These are phyloP conservation scores for Hepsetus odoe DNA, from an alignment of 2,113 vertebrate species.

Conservation along the genomic window DNA sequence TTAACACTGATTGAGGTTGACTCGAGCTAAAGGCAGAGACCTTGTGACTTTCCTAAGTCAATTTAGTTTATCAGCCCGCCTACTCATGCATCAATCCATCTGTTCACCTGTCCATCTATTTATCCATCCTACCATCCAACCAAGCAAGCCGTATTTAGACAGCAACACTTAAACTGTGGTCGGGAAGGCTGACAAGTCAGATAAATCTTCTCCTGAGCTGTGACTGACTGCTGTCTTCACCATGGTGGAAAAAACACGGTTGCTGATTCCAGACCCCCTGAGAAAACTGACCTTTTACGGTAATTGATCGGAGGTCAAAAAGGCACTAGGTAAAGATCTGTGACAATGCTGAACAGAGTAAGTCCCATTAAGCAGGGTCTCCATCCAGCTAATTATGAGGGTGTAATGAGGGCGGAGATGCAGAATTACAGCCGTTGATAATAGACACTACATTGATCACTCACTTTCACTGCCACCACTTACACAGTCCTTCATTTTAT, in stretches of 20 bases:
- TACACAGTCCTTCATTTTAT: not conserved
- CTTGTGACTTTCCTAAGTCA: not conserved
- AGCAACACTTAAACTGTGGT: conserved; percentile 17
- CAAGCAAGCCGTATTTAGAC: not conserved
- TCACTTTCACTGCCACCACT: conserved; percentile 1
- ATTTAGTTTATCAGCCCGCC: conserved; percentile 1
- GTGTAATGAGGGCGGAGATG: conserved; percentile 30
- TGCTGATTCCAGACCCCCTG: conserved; percentile 19
- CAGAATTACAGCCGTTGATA: conserved; percentile 35
- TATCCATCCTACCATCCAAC: not conserved
- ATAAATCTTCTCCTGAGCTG: not conserved
- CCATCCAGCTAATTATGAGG: conserved; percentile 56
- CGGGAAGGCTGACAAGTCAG: not conserved
- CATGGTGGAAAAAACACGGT: conserved; percentile 15
- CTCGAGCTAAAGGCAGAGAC: not conserved
- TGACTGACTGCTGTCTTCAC: conserved; percentile 65
- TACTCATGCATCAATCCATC: not conserved
- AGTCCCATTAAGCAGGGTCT: conserved; percentile 33
- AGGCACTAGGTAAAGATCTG: conserved; percentile 75
- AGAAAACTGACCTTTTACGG: conserved; percentile 71
- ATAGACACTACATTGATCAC: conserved; percentile 35
- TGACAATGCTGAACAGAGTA: conserved; percentile 46
- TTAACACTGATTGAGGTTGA: conserved; percentile 17
- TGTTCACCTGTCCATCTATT: not conserved
- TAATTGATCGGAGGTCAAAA: conserved; percentile 77